Evolutionary conservation across 53 echinoderm and acorn worm species (phyloP).

Genomic region (Echinometra lucunter): DNA sequence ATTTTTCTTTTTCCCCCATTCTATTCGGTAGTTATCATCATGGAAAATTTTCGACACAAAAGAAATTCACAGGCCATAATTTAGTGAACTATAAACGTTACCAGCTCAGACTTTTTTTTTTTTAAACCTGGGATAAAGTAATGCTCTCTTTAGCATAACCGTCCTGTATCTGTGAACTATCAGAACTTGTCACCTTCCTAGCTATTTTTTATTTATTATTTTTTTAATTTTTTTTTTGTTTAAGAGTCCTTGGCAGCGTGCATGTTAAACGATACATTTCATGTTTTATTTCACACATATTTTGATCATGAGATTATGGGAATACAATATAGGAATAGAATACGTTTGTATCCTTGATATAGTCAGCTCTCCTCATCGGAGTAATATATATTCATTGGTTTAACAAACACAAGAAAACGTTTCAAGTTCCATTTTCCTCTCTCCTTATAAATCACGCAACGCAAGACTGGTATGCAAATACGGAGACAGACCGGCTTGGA

Average conservation of each 20-base stretch:
- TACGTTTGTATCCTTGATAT: background rate
- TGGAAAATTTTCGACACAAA: background rate
- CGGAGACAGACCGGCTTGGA: slow-evolving; percentile 66
- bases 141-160: background rate
- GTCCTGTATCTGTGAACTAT: background rate
- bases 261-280: background rate
- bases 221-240: background rate
- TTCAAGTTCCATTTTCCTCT: slow-evolving; percentile 67
- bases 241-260: background rate
- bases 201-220: too few species aligned
- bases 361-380: background rate
- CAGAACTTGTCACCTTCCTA: background rate
- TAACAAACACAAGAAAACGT: slow-evolving; percentile 62
- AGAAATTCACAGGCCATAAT: background rate
- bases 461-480: slow-evolving; percentile 64
- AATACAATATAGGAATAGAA: background rate
- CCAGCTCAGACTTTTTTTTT: background rate
- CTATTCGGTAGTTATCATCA: background rate
- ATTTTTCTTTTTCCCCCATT: background rate
- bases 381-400: slow-evolving; percentile 65
- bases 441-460: slow-evolving; percentile 63
- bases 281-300: background rate
- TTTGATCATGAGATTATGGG: background rate
- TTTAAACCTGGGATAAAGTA: background rate
- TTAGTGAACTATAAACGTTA: background rate